phyloP scores from a whole-genome alignment of 2,113 vertebrate genomes.

The Ammodytes marinus region DNA sequence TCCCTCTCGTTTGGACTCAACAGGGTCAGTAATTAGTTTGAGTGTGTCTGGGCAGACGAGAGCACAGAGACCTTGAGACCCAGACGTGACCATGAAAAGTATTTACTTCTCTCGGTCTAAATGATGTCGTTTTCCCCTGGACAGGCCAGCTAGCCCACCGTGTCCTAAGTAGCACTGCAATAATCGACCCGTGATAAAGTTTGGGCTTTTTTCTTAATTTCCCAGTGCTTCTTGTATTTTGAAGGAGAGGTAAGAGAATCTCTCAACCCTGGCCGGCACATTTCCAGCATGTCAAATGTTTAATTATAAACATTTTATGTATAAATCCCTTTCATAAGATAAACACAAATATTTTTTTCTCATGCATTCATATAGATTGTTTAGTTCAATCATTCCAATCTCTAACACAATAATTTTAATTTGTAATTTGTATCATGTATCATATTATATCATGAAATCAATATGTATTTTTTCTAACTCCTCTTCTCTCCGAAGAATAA shows the following conservation, averaged over 20 bases:
- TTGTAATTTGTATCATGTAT: background rate
- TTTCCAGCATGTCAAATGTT: background rate
- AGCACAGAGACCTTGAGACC: slow-evolving; percentile 57
- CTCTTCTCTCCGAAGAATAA: background rate
- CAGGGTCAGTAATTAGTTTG: slow-evolving; percentile 64
- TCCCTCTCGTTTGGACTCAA: slow-evolving; percentile 60
- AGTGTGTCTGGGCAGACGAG: slow-evolving; percentile 61
- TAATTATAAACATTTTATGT: no score
- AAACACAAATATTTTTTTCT: no score
- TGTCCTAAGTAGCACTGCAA: slow-evolving; percentile 12
- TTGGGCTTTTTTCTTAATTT: slow-evolving; percentile 42
- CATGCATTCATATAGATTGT: background rate
- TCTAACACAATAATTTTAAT: background rate
- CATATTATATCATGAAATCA: background rate
- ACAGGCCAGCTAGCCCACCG: slow-evolving; percentile 16
- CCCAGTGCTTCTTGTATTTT: background rate
- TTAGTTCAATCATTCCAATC: background rate
- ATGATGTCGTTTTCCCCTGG: slow-evolving; percentile 38
- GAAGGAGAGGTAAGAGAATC: slow-evolving; percentile 2
- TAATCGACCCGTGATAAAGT: slow-evolving; percentile 36
- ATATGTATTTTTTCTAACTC: background rate
- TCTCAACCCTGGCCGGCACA: background rate
- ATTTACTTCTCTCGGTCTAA: slow-evolving; percentile 53
- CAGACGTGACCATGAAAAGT: slow-evolving; percentile 68
- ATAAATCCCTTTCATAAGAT: no score